Evolutionary conservation across 2,113 vertebrate genomes (phyloP).

Genomic region (Willisornis vidua): DNA sequence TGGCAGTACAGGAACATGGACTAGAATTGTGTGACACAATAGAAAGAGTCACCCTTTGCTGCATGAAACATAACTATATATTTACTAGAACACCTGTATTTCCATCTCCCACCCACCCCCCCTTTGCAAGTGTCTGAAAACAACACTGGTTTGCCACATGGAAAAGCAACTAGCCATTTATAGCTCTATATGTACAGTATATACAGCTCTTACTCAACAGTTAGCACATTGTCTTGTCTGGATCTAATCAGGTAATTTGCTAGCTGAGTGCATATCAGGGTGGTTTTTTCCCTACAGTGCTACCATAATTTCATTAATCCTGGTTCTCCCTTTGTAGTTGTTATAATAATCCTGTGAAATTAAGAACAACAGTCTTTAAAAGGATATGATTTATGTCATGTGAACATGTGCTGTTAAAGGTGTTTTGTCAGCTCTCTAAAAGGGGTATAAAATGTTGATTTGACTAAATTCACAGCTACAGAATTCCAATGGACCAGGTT

Average conservation of each 20-base stretch:
- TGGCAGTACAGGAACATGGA: constrained; percentile 51
- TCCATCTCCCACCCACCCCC: not conserved
- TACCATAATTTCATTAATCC: not conserved
- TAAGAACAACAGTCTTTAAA: not conserved
- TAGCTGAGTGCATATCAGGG: not conserved
- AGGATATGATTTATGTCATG: not conserved
- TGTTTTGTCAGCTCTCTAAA: not conserved
- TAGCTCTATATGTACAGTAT: constrained; percentile 77
- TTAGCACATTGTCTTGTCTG: not conserved
- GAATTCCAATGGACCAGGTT: not conserved
- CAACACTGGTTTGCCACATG: constrained; percentile 57
- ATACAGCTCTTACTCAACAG: constrained; percentile 60
- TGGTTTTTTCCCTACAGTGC: not conserved
- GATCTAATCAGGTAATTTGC: not conserved
- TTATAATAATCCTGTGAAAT: not conserved
- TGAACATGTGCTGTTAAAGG: not conserved
- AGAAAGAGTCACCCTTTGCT: constrained; percentile 51
- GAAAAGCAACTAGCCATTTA: constrained; percentile 63
- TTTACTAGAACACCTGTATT: constrained; percentile 12
- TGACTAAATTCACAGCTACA: not conserved
- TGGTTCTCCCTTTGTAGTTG: not conserved
- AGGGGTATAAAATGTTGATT: not conserved
- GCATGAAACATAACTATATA: constrained; percentile 33
- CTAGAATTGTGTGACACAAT: constrained; percentile 19
- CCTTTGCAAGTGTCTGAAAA: constrained; percentile 55